Evolutionary conservation across 2,113 vertebrate genomes (phyloP).

Genomic region (Sinocyclocheilus anshuiensis): DNA sequence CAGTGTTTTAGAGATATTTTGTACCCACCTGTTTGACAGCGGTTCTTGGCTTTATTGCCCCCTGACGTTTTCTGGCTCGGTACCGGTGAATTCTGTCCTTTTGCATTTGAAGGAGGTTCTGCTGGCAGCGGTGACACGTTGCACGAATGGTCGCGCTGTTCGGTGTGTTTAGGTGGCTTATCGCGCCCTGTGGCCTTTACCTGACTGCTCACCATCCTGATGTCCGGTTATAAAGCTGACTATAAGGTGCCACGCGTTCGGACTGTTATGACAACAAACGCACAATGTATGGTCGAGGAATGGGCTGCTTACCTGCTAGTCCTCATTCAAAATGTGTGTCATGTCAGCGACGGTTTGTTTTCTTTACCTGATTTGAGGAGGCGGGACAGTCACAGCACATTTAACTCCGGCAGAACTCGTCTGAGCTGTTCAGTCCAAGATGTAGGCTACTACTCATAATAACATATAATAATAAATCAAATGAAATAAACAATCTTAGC

Average conservation of each 20-base stretch:
- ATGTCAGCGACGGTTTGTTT: neutral
- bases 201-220: constrained; percentile 28
- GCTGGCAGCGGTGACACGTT: constrained; percentile 62
- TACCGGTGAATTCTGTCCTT: constrained; percentile 60
- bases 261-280: neutral
- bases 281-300: neutral
- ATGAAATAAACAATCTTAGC: too few relatives aligned
- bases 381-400: neutral
- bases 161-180: neutral
- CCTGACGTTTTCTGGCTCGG: constrained; percentile 49
- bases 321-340: neutral
- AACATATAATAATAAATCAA: neutral
- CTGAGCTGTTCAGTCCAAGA: neutral
- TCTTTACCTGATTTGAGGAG: neutral
- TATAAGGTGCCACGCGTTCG: neutral
- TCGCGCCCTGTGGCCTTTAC: neutral
- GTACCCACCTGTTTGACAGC: constrained; percentile 45
- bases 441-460: neutral
- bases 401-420: neutral
- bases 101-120: constrained; percentile 54
- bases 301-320: neutral
- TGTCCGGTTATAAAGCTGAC: neutral
- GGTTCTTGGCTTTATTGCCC: neutral
- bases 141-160: neutral
- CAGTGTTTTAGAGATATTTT: neutral